Evolutionary conservation across 2,888 invertebrate species (phyloP), one percentile per base, ranked within the genome.

Genomic region (Empis stercorea): DNA sequence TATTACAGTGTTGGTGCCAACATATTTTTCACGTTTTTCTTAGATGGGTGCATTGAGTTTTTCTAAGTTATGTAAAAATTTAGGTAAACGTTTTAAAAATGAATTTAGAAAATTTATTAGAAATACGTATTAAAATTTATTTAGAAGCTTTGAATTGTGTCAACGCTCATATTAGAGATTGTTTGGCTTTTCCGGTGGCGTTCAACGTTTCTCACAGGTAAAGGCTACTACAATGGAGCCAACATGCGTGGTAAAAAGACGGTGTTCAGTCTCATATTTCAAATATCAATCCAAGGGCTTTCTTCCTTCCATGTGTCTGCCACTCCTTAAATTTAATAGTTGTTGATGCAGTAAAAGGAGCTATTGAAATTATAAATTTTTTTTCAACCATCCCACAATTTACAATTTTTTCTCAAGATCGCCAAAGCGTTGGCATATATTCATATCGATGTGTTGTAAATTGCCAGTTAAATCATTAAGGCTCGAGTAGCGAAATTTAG

Each of bases 321-420:
- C 43, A 43, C 17, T 30, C 30, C 9, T 43, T 43, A 32, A 43
- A 43, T 43, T 43, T 48, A 34, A 40, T 45, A 16, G 34, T 48
- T 27, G 44, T 48, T 48, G 48, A 48, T 27, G 48, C 48, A 38
- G 48, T 48, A 48, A 48, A 44, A 45, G 48, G 38, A 38, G 44
- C 14, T 44, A 45, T 38, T 38, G 48, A 45, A 45, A 45, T 44
- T 48, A 36, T 45, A 15, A 45, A 45, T 30, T 27, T 27, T 17
- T 45, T 48, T 48, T 37, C 45, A 40, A 43, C 44, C 41, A 44
- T 37, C 40, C 45, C 44, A 44, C 34, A 47, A 44, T 48, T 45
- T 39, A 48, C 16, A 45, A 48, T 44, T 44, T 48, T 48, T 45
- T 45, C 16, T 45, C 32, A 40, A 39, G 32, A 45, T 45, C 45